These are phyloP conservation scores for Platyura marginata DNA, from an alignment of 1,140 invertebrate genomes.

Conservation along the genomic window DNA sequence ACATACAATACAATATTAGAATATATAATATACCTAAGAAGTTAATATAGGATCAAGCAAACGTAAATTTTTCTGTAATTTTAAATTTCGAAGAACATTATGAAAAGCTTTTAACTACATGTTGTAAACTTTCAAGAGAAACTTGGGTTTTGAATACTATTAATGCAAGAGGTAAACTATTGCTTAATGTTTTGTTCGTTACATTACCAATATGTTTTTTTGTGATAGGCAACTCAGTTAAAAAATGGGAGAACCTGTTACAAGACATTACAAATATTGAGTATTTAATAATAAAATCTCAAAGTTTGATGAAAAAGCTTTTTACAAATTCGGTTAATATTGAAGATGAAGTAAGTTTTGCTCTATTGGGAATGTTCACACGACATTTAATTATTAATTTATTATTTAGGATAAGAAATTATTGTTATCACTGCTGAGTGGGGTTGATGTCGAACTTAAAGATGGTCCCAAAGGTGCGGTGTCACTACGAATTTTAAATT, in stretches of 20 bases:
- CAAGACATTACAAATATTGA: constrained; percentile 3
- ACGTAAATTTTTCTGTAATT: constrained; percentile 5
- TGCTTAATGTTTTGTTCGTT: too few species aligned
- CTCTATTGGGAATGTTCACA: neutral
- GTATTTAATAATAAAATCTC: neutral
- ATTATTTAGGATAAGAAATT: constrained; percentile 1
- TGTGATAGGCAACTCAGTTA: neutral
- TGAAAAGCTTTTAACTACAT: neutral
- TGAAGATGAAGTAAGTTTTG: neutral
- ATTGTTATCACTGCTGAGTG: neutral
- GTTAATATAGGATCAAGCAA: neutral
- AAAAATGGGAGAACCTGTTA: constrained; percentile 4
- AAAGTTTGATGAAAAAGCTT: constrained; percentile 2
- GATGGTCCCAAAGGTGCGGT: constrained; percentile 1
- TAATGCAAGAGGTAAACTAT: constrained; percentile 10
- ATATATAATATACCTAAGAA: neutral
- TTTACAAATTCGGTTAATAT: neutral
- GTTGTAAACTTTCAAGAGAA: constrained; percentile 15
- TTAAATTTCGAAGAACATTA: constrained; percentile 12
- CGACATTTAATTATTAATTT: neutral
- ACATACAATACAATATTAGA: too few species aligned
- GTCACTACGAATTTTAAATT: neutral
- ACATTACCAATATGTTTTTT: too few species aligned
- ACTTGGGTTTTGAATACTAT: neutral
- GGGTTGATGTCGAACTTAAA: constrained; percentile 1